Percentiles rank a stretch among this genome's conserved stretches.
Conservation (phyloP, 2,797 vertebrate genomes). For the Toxotes lorentzi region DNA sequence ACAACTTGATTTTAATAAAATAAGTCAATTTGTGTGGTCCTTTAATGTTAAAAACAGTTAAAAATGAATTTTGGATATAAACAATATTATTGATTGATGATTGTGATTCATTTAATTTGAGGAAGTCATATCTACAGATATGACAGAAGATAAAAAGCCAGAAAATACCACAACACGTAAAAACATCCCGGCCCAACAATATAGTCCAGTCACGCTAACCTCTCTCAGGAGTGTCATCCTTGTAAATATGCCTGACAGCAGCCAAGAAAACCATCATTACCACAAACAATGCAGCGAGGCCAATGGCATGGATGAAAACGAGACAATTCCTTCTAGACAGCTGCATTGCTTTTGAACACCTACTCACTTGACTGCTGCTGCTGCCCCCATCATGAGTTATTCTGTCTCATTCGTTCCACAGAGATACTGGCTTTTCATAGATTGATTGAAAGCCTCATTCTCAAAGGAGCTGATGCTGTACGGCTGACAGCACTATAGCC, state of each 20-base stretch:
- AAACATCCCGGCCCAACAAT: conserved; percentile 11
- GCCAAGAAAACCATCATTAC: conserved; percentile 61
- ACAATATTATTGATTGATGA: neutral
- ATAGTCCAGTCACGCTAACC: conserved; percentile 17
- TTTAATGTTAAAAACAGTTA: neutral
- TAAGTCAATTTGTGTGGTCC: too few relatives aligned
- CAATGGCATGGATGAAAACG: conserved; percentile 55
- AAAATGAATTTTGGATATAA: neutral
- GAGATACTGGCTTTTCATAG: conserved; percentile 74
- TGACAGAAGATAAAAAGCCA: neutral
- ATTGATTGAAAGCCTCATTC: conserved; percentile 81
- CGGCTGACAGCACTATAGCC: conserved; percentile 62
- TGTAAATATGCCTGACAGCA: conserved; percentile 49
- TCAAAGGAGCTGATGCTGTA: conserved; percentile 69
- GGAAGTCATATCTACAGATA: neutral
- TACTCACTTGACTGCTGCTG: conserved; percentile 57
- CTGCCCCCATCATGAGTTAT: conserved; percentile 55
- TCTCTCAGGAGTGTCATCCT: conserved; percentile 35
- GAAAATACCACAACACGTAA: conserved; percentile 5
- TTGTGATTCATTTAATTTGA: neutral
- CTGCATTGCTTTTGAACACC: conserved; percentile 61
- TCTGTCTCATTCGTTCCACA: conserved; percentile 59
- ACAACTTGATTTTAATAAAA: too few relatives aligned
- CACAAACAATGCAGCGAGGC: conserved; percentile 57
- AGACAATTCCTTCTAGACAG: conserved; percentile 58